Evolutionary conservation across 2,113 vertebrate species (phyloP), one percentile per base, ranked within the genome.

Genomic region (Grantiella picta): DNA sequence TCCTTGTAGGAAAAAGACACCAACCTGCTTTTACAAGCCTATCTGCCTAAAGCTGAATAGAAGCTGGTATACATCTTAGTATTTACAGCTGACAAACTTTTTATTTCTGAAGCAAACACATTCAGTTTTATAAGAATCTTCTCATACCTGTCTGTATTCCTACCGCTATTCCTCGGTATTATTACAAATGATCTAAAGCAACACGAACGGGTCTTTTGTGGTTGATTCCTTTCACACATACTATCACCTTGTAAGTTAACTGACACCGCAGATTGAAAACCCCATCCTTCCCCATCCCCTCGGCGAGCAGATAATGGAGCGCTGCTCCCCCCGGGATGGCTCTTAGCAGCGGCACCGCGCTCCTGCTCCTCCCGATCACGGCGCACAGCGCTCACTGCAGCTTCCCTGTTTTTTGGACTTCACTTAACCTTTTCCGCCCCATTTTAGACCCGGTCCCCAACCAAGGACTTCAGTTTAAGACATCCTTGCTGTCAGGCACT

Each of bases 251-350:
- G 4, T 14, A 61, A 24, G 15, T 27, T 15, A 50, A 4, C 8
- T 10, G 61, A 40, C 31, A 29, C 21, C 0, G 4, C n/a, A 44
- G 21, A 28, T 10, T 20, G 16, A 8, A 33, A 47, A 0, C 12
- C 8, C 27, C 7, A 6, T 4, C 21, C 42, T 50, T 7, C 5
- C 6, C 15, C 5, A 18, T 22, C 6, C 31, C 24, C 29, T 4
- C 1, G 15, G 15, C 3, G 7, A 40, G 17, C 17, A 31, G 49
- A 24, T 25, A 13, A 20, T 1, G 7, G 40, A 63, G 57, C 4
- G 5, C 31, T 15, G 33, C 5, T 28, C 38, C 15, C 50, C 23
- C 11, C 7, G 19, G 25, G 27, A 31, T 8, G 68, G 20, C 42
- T 23, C 24, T 63, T n/a, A 29, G 53, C 61, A 66, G 28, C 4